Base-by-base conservation (phyloP, 2,797 vertebrate genomes). In the Gambusia yucatana region DNA sequence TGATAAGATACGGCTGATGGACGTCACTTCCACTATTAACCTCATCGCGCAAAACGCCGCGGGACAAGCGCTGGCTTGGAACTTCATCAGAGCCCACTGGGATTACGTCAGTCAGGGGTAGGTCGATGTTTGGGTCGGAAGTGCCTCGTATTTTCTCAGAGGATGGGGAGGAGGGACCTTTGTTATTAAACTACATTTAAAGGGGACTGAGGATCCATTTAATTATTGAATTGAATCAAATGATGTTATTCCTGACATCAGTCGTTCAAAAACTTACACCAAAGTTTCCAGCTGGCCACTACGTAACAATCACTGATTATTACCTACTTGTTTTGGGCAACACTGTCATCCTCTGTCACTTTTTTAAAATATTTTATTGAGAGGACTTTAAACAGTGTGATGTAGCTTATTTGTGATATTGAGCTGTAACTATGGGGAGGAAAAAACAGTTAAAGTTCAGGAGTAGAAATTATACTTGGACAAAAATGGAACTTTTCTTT, bases 61-160 rank as follows among this genome's bases (percentile, higher is more conserved):
- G 0, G 98, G 98, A 14, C 97, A 99, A 55, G 46, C 92, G 3
- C 93, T 98, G 87, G 96, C 86, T 43, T 99, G 98, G 98, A 96
- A 98, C 90, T 99, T 99, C 39, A 77, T 99, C 69, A 96, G 96
- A 33, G 79, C 81, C 16, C 91, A 98, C 78, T 99, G 98, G 98
- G 77, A 78, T 0, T 92, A 59, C 0, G 63, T 98, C 65, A 95
- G 92, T 48, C 6, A 10, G 4, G 91, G 96, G 98, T 99, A 95
- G 93, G 97, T 87, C 65, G 30, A 52, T 11, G 1, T 80, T 79
- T 48, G 52, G 70, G 77, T 41, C 67, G 1, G 36, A 16, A 44
- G 22, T 28, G 41, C 9, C n/a, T 55, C 11, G 2, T 36, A 73
- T 22, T 73, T 41, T 61, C 61, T 14, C 28, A 6, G 1, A 36